phyloP scores from a whole-genome alignment of 2,888 invertebrate genomes.

The Cheilosia vernalis region DNA sequence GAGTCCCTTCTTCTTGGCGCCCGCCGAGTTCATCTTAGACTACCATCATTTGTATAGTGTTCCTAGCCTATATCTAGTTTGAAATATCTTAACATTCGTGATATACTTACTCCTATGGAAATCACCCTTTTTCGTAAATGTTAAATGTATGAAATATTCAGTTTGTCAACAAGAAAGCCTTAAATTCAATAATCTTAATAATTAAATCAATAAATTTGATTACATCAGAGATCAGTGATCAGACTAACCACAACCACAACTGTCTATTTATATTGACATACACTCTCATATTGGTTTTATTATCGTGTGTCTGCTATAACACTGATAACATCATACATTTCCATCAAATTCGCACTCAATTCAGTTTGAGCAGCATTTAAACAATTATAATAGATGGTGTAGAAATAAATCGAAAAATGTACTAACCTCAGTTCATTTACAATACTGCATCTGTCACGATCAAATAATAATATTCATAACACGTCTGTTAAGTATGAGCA shows the following conservation, averaged over 20 bases:
- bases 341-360: background rate
- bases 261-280: conserved; percentile 6
- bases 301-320: background rate
- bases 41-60: no score
- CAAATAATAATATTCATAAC: background rate
- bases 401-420: background rate
- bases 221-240: background rate
- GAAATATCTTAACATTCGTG: no score
- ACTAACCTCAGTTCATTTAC: background rate
- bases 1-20: no score
- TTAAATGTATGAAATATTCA: no score
- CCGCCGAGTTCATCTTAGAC: no score
- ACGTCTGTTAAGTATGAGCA: background rate
- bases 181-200: no score
- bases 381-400: background rate
- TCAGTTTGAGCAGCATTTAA: background rate
- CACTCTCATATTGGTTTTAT: background rate
- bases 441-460: background rate
- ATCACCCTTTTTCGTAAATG: no score
- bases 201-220: background rate
- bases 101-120: no score
- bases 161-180: background rate
- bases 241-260: background rate
- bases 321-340: background rate
- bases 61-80: no score